phyloP scores from a whole-genome alignment of 2,113 vertebrate genomes.

The Sus scrofa region T2T-Sscrofa CM000814.6:8151001-8151500 shows the following conservation, averaged over 20 bases:
- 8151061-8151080: slow-evolving; percentile 84
- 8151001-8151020: slow-evolving; percentile 63
- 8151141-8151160: background rate
- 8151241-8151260: background rate
- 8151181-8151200: background rate
- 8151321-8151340: background rate
- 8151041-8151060: slow-evolving; percentile 85
- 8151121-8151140: slow-evolving; percentile 26
- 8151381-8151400: slow-evolving; percentile 72
- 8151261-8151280: slow-evolving; percentile 15
- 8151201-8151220: slow-evolving; percentile 37
- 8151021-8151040: slow-evolving; percentile 83
- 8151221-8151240: background rate
- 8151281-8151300: slow-evolving; percentile 2
- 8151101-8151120: slow-evolving; percentile 57
- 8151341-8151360: background rate
- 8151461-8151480: slow-evolving; percentile 84
- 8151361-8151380: slow-evolving; percentile 65
- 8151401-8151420: slow-evolving; percentile 82
- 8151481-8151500: slow-evolving; percentile 80
- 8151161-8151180: slow-evolving; percentile 44
- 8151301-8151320: background rate
- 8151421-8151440: slow-evolving; percentile 63
- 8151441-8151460: slow-evolving; percentile 65
- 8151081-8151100: slow-evolving; percentile 78